These are phyloP conservation scores for Agrochola macilenta DNA, from an alignment of 2,888 invertebrate genomes.

Conservation along the genomic window DNA sequence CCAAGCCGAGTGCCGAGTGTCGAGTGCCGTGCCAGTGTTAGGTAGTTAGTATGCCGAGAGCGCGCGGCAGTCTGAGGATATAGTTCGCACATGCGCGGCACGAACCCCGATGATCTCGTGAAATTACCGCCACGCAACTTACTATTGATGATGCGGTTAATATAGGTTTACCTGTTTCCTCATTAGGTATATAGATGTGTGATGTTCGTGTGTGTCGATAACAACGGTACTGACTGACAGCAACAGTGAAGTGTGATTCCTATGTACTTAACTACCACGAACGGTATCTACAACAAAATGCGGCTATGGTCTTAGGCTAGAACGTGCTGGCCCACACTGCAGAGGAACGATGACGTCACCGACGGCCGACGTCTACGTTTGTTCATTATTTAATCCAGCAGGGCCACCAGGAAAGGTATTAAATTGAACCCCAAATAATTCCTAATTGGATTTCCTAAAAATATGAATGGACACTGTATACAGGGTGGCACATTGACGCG, in stretches of 20 bases:
- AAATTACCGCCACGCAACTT: constrained; percentile 41
- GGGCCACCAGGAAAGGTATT: not conserved
- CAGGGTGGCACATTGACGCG: too few relatives aligned
- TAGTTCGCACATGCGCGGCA: constrained; percentile 19
- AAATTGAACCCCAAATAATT: too few relatives aligned
- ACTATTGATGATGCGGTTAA: not conserved
- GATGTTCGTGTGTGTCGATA: constrained; percentile 6
- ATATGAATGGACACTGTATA: too few relatives aligned
- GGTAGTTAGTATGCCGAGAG: constrained; percentile 25
- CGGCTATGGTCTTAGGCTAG: not conserved
- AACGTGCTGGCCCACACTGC: not conserved
- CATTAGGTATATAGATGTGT: not conserved
- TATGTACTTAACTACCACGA: not conserved
- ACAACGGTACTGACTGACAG: not conserved
- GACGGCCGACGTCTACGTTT: not conserved
- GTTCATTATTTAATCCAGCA: too few relatives aligned
- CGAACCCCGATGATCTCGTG: constrained; percentile 19
- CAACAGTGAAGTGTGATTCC: not conserved
- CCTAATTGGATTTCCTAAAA: too few relatives aligned
- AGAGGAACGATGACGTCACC: not conserved
- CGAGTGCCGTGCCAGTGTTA: too few relatives aligned
- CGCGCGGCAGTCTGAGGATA: constrained; percentile 9
- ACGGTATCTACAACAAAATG: not conserved
- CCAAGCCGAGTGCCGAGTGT: too few relatives aligned
- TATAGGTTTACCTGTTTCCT: constrained; percentile 42